Evolutionary conservation across 2,888 invertebrate species (phyloP).

Genomic region (Drosophila maculinotata): DNA sequence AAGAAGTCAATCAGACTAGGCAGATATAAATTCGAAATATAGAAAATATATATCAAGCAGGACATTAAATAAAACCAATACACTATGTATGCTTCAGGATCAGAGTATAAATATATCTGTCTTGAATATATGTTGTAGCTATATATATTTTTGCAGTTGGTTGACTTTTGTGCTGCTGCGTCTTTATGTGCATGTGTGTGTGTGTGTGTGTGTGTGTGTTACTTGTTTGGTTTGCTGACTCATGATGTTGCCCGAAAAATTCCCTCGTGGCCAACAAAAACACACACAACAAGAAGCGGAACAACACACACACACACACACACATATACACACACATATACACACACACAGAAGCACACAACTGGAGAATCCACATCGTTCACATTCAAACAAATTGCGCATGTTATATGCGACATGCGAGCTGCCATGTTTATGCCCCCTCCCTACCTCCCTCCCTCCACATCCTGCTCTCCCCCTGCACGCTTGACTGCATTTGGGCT

Average conservation of each 20-base stretch:
- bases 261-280: constrained; percentile 68
- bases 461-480: neutral
- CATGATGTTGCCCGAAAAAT: constrained; percentile 70
- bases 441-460: too few relatives aligned
- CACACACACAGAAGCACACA: constrained; percentile 1
- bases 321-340: constrained; percentile 13
- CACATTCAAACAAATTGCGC: constrained; percentile 75
- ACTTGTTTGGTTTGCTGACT: constrained; percentile 76
- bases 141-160: constrained; percentile 78
- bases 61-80: too few relatives aligned
- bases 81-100: too few relatives aligned
- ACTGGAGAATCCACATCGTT: too few relatives aligned
- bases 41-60: too few relatives aligned
- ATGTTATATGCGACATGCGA: constrained; percentile 78
- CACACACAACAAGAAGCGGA: constrained; percentile 32
- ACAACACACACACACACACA: constrained; percentile 9
- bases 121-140: constrained; percentile 45
- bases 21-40: too few relatives aligned
- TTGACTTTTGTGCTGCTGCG: constrained; percentile 60
- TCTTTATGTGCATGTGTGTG: constrained; percentile 20
- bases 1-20: too few relatives aligned
- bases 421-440: constrained; percentile 68
- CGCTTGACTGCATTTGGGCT: constrained; percentile 34
- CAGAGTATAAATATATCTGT: constrained; percentile 6
- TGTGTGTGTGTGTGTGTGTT: constrained; percentile 20